Conservation (phyloP, 2,797 vertebrate species). For the Prunella strophiata region DNA sequence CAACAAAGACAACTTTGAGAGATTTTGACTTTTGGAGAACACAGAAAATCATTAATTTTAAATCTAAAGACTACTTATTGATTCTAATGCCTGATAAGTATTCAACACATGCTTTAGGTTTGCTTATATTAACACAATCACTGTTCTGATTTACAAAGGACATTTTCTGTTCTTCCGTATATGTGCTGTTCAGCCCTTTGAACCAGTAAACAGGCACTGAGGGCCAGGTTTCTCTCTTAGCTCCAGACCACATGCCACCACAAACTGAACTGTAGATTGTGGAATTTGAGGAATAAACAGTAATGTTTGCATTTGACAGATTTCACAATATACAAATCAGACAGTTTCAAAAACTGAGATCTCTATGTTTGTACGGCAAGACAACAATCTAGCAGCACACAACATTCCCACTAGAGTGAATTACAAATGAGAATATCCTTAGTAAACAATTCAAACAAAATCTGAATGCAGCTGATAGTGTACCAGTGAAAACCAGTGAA, state of each 20-base stretch:
- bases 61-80: conserved; percentile 78
- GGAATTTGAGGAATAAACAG: conserved; percentile 22
- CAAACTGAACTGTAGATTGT: background rate
- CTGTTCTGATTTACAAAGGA: conserved; percentile 43
- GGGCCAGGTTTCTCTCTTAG: background rate
- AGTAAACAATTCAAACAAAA: background rate
- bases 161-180: background rate
- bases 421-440: background rate
- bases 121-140: conserved; percentile 60
- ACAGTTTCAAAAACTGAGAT: background rate
- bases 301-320: background rate
- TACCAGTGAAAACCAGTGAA: background rate
- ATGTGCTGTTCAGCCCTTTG: background rate
- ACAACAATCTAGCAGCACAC: background rate
- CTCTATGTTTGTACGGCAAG: background rate
- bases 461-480: background rate
- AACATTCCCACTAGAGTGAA: background rate
- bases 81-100: conserved; percentile 68
- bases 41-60: conserved; percentile 80
- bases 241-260: background rate
- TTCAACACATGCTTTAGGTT: conserved; percentile 13
- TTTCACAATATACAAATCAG: background rate
- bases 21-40: conserved; percentile 77
- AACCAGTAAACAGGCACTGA: background rate
- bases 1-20: conserved; percentile 75